Base-by-base conservation (phyloP, 2,797 vertebrate genomes). In the Sebastes itinus region DNA sequence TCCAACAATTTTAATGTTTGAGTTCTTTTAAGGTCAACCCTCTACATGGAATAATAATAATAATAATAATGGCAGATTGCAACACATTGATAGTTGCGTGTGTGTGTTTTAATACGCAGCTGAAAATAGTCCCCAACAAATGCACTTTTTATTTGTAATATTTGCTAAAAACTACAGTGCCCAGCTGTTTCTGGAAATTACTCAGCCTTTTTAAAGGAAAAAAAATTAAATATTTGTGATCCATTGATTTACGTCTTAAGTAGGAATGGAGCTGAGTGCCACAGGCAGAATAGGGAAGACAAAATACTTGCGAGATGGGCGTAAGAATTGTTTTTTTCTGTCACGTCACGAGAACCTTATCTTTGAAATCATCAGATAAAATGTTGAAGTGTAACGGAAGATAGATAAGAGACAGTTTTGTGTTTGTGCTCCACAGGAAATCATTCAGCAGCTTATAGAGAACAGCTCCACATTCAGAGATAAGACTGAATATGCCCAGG, bases 401-500 rank as follows among this genome's bases (percentile, higher is more conserved):
- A 18, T 5, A 68, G 27, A 20, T 11, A 16, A 4, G 54, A 63
- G 18, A 59, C 64, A 6, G 7, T 82, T 81, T 38, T 70, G 89
- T 87, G 87, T 74, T 1, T 84, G 11, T 83, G 14, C 64, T 79
- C 86, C 83, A 62, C 89, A 99, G 98, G 98, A 99, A 95, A 99
- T 99, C 91, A 96, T 99, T 88, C 96, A 99, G 67, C 97, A 99
- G 86, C 96, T 99, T 56, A 97, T 99, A 93, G 97, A 99, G 82
- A 99, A 99, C 95, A 99, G 98, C 85, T 96, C 98, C 58, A 99
- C 98, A 0, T 99, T 99, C 88, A 95, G 95, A 88, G 97, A 97
- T 94, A 99, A 99, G 95, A 99, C 99, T 8, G 97, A 97, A 91
- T 99, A 98, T 92, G 96, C 99, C 74, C 98, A 99, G 94, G 96